These are phyloP conservation scores for Squalus acanthias DNA, from an alignment of 2,797 vertebrate species.

Conservation along the genomic window DNA sequence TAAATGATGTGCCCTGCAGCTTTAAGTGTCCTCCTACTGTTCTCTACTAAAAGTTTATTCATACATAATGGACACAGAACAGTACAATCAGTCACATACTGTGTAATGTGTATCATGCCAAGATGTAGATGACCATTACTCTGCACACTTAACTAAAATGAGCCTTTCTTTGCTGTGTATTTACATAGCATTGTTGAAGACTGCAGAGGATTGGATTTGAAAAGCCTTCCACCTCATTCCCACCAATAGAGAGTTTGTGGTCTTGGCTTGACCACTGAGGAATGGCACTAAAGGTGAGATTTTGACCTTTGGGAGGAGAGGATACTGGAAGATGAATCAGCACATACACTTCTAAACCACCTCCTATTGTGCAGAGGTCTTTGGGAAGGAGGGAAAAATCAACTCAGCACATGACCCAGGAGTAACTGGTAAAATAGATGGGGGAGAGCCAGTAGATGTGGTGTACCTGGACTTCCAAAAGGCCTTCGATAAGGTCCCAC, in stretches of 20 bases:
- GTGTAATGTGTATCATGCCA: slow-evolving; percentile 10
- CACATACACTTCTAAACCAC: too few relatives aligned
- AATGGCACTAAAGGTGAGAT: not conserved
- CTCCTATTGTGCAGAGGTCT: too few relatives aligned
- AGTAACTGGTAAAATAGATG: too few relatives aligned
- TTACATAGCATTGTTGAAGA: not conserved
- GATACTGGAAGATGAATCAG: too few relatives aligned
- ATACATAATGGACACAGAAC: slow-evolving; percentile 15
- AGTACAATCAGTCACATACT: slow-evolving; percentile 14
- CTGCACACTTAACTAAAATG: slow-evolving; percentile 4
- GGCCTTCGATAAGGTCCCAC: too few relatives aligned
- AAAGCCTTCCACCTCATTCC: not conserved
- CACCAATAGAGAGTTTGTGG: not conserved
- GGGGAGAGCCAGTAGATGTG: too few relatives aligned
- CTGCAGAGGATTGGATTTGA: not conserved
- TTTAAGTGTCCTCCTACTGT: slow-evolving; percentile 18
- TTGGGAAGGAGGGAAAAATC: too few relatives aligned
- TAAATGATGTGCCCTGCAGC: not conserved
- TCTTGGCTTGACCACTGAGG: not conserved
- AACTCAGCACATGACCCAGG: too few relatives aligned
- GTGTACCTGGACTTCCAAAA: too few relatives aligned
- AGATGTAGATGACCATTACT: slow-evolving; percentile 22
- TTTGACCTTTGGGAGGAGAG: not conserved
- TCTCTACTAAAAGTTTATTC: slow-evolving; percentile 23
- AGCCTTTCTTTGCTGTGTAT: not conserved